phyloP scores from a whole-genome alignment of 2,888 invertebrate species.

The Acanthosepion esculentum region DNA sequence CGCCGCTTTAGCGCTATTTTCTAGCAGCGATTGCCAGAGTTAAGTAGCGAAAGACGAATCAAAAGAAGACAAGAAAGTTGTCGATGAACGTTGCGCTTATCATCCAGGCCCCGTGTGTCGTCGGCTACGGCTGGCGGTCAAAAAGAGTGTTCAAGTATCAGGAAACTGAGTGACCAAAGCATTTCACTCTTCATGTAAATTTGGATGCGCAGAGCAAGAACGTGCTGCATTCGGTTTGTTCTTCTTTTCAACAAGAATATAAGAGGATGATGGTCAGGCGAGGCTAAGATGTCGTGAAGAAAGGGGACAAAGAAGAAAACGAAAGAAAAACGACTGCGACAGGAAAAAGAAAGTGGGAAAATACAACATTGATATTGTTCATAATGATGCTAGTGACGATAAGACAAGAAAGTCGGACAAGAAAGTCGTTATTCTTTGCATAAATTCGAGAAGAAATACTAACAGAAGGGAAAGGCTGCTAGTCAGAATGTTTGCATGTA shows the following conservation, averaged over 20 bases:
- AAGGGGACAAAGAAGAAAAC: neutral
- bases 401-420: neutral
- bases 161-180: neutral
- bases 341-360: neutral
- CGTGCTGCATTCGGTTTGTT: neutral
- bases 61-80: neutral
- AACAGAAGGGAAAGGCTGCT: too few species aligned
- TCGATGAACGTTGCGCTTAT: neutral
- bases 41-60: neutral
- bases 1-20: neutral
- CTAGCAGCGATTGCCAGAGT: neutral
- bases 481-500: neutral
- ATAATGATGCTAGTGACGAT: neutral
- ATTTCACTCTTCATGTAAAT: neutral
- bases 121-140: neutral
- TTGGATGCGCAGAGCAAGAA: neutral
- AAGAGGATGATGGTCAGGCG: neutral
- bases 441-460: too few species aligned
- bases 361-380: too few species aligned
- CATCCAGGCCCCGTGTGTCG: neutral
- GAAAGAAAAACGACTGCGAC: neutral
- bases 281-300: neutral
- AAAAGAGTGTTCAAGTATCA: neutral
- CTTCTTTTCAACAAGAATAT: neutral
- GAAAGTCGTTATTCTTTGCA: neutral